Conservation (phyloP, 1,140 invertebrate species). For the Thalassaphorura encarpata region DNA sequence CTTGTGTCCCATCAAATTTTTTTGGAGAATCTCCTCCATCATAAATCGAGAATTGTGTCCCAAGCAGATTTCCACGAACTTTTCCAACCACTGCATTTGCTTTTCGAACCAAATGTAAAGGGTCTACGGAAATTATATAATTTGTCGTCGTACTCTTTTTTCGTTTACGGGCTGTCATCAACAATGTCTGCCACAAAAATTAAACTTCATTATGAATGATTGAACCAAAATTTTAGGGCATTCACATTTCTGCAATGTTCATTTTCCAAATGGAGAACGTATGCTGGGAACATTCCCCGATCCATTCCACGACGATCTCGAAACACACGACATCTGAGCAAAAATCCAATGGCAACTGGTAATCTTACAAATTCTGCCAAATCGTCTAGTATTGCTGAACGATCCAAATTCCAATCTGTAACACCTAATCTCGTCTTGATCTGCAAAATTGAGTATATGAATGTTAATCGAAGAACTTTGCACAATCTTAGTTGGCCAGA, state of each 20-base stretch:
- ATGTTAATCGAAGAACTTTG: too few species aligned
- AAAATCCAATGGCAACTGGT: slow-evolving; percentile 78
- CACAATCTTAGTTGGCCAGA: too few species aligned
- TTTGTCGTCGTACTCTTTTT: slow-evolving; percentile 98
- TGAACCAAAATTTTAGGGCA: background rate
- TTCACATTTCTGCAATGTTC: slow-evolving; percentile 67
- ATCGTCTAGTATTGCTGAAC: too few species aligned
- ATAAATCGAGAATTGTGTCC: slow-evolving; percentile 92
- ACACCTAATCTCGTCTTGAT: too few species aligned
- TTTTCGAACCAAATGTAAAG: slow-evolving; percentile 84
- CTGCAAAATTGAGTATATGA: too few species aligned
- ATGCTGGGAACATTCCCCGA: slow-evolving; percentile 89
- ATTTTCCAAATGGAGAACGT: slow-evolving; percentile 91
- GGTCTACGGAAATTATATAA: slow-evolving; percentile 95
- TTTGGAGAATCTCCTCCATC: slow-evolving; percentile 71
- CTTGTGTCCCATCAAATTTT: slow-evolving; percentile 33
- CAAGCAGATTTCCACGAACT: slow-evolving; percentile 89
- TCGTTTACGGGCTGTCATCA: slow-evolving; percentile 88
- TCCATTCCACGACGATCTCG: slow-evolving; percentile 96
- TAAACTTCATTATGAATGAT: background rate
- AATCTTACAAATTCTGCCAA: slow-evolving; percentile 81
- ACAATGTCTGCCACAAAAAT: slow-evolving; percentile 54
- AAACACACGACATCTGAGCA: slow-evolving; percentile 92
- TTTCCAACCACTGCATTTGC: slow-evolving; percentile 89
- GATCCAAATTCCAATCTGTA: too few species aligned